A percentile compares a stretch with the other conserved stretches of the same genome.
phyloP scores from a whole-genome alignment of 2,113 vertebrate genomes.

The western clawed frog (Xenopus tropicalis) region UCB_Xtro_10.0 CM004451.2:15340501-15341000 shows the following conservation, averaged over 20 bases:
- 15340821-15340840: constrained; percentile 62
- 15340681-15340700: too few species aligned
- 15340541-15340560: too few species aligned
- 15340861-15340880: too few species aligned
- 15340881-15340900: constrained; percentile 62
- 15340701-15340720: too few species aligned
- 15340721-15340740: neutral
- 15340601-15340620: too few species aligned
- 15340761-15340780: constrained; percentile 32
- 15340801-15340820: constrained; percentile 52
- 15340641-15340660: too few species aligned
- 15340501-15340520: too few species aligned
- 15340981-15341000: constrained; percentile 96
- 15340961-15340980: constrained; percentile 99
- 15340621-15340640: too few species aligned
- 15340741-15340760: neutral
- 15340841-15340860: constrained; percentile 38
- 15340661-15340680: too few species aligned
- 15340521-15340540: too few species aligned
- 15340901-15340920: constrained; percentile 62
- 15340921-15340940: constrained; percentile 63
- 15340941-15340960: constrained; percentile 88
- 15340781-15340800: constrained; percentile 33
- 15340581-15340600: too few species aligned
- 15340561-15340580: too few species aligned